Conservation (phyloP, 1,140 invertebrate genomes). For the Charaxes varanes region DNA sequence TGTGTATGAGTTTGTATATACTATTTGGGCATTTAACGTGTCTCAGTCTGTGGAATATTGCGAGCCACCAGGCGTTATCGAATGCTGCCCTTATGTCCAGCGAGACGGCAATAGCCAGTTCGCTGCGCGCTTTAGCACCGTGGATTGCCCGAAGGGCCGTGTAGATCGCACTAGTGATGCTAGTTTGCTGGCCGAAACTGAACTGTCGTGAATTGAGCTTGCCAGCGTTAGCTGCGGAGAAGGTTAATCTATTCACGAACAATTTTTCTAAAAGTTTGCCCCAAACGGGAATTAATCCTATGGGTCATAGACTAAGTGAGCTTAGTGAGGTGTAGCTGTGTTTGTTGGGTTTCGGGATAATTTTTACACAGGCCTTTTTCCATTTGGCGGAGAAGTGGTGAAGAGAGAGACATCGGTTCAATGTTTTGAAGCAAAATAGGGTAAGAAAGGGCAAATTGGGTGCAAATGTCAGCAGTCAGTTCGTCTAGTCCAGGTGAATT, state of each 20-base stretch:
- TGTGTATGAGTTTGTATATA: no score
- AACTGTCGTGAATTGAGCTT: slow-evolving; percentile 11
- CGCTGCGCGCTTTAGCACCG: background rate
- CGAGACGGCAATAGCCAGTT: slow-evolving; percentile 15
- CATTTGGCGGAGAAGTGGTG: slow-evolving; percentile 4
- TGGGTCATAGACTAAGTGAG: slow-evolving; percentile 17
- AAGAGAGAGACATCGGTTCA: slow-evolving; percentile 20
- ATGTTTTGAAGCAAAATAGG: slow-evolving; percentile 14
- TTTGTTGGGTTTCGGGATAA: slow-evolving; percentile 18
- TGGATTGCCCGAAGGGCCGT: slow-evolving; percentile 9
- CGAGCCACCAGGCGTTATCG: slow-evolving; percentile 31
- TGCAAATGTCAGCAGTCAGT: slow-evolving; percentile 26
- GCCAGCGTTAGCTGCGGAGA: background rate
- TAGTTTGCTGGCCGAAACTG: slow-evolving; percentile 20
- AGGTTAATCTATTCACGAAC: slow-evolving; percentile 13
- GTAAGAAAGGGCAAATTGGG: slow-evolving; percentile 1
- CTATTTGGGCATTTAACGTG: no score
- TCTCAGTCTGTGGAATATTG: slow-evolving; percentile 11
- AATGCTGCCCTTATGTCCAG: slow-evolving; percentile 29
- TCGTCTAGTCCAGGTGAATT: slow-evolving; percentile 23
- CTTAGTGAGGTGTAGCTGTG: slow-evolving; percentile 1
- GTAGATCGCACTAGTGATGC: slow-evolving; percentile 14
- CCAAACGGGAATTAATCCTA: slow-evolving; percentile 18
- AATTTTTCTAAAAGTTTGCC: slow-evolving; percentile 27
- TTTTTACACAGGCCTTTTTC: slow-evolving; percentile 12